A percentile compares a stretch with the other conserved stretches of the same genome.
These are phyloP conservation scores for Melinopterus prodromus DNA, from an alignment of 2,888 invertebrate genomes.

Conservation along the genomic window DNA sequence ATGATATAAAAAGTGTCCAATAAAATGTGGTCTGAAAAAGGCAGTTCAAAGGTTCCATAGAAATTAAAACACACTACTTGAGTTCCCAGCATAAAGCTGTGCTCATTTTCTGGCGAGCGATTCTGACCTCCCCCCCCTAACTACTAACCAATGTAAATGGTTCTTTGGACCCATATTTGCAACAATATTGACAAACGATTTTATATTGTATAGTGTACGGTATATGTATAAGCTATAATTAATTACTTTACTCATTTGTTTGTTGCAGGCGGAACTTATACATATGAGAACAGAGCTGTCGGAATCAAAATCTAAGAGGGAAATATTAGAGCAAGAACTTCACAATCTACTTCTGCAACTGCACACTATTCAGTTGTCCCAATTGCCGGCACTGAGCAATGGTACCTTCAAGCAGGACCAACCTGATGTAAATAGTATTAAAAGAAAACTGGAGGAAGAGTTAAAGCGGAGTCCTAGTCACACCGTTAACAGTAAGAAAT, in stretches of 20 bases:
- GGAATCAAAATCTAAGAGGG: conserved; percentile 71
- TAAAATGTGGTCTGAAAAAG: no score
- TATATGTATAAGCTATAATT: background rate
- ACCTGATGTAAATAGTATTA: conserved; percentile 59
- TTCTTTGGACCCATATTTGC: no score
- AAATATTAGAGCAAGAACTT: conserved; percentile 69
- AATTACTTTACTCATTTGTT: conserved; percentile 18
- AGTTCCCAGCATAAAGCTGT: no score
- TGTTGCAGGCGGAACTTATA: conserved; percentile 77
- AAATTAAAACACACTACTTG: no score
- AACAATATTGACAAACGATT: no score
- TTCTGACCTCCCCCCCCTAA: no score
- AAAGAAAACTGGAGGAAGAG: conserved; percentile 60
- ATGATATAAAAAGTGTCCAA: no score
- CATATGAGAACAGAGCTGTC: conserved; percentile 78
- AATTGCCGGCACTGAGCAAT: conserved; percentile 58
- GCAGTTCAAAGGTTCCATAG: no score
- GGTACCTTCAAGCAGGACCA: conserved; percentile 57
- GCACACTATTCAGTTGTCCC: conserved; percentile 67
- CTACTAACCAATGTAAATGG: no score
- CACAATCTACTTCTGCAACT: conserved; percentile 69
- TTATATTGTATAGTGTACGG: no score
- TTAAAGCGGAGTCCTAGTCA: conserved; percentile 59
- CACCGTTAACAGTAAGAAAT: conserved; percentile 45
- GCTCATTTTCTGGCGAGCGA: no score